phyloP scores from a whole-genome alignment of 2,888 invertebrate species.

The Cerastis rubricosa region DNA sequence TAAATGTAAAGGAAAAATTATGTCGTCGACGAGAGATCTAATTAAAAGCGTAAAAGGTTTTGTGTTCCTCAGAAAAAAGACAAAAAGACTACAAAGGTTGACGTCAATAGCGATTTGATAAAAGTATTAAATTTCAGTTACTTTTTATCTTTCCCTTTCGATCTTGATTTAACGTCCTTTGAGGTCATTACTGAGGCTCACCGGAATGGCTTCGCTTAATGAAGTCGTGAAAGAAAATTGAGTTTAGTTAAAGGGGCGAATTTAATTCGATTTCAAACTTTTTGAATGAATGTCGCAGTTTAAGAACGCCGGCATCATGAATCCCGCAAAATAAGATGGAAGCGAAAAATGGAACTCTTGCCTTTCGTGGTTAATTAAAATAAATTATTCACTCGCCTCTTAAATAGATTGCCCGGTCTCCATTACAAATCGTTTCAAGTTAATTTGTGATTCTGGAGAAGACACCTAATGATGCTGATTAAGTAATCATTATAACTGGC shows the following conservation, averaged over 20 bases:
- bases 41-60: constrained; percentile 73
- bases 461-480: constrained; percentile 76
- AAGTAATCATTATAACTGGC: constrained; percentile 66
- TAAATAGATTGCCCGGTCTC: constrained; percentile 82
- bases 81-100: constrained; percentile 79
- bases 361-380: constrained; percentile 87
- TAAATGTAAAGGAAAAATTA: constrained; percentile 63
- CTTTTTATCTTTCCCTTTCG: constrained; percentile 86
- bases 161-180: constrained; percentile 90
- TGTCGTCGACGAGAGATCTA: constrained; percentile 68
- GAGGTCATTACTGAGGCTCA: constrained; percentile 89
- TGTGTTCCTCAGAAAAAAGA: constrained; percentile 69
- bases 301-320: constrained; percentile 81
- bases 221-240: constrained; percentile 90
- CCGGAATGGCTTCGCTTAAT: constrained; percentile 89
- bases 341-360: constrained; percentile 83
- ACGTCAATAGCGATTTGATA: constrained; percentile 83
- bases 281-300: constrained; percentile 88
- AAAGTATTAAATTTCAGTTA: constrained; percentile 88
- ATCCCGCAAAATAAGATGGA: constrained; percentile 84
- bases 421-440: constrained; percentile 82
- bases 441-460: constrained; percentile 75
- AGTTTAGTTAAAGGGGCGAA: constrained; percentile 90
- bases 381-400: constrained; percentile 85
- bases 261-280: constrained; percentile 90